A percentile compares a stretch with the other conserved stretches of the same genome.
Conservation (phyloP, 1,140 invertebrate genomes). For the Tachypleus tridentatus region DNA sequence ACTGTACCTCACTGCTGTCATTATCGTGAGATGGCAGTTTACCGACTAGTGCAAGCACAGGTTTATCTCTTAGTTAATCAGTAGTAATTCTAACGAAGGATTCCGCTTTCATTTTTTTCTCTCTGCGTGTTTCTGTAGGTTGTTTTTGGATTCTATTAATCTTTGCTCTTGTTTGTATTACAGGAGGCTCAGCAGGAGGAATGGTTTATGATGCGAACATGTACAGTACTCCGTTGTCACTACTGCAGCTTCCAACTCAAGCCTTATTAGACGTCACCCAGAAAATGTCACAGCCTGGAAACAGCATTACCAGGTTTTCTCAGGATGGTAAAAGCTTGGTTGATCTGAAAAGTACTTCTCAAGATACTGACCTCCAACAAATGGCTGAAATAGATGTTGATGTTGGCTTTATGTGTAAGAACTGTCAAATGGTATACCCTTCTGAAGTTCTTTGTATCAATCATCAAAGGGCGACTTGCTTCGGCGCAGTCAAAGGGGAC, state of each 20-base stretch:
- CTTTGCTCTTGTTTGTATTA: not conserved
- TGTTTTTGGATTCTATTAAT: too few species aligned
- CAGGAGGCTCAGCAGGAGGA: constrained; percentile 8
- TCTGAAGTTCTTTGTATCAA: constrained; percentile 52
- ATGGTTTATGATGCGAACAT: constrained; percentile 32
- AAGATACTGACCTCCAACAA: constrained; percentile 28
- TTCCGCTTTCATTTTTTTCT: too few species aligned
- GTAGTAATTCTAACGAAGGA: too few species aligned
- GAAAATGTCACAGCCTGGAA: constrained; percentile 34
- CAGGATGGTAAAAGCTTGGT: constrained; percentile 37
- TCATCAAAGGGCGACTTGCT: constrained; percentile 48
- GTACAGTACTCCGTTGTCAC: constrained; percentile 37
- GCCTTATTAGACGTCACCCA: constrained; percentile 38
- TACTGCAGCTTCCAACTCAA: constrained; percentile 38
- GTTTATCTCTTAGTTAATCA: too few species aligned
- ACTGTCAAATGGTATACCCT: constrained; percentile 67
- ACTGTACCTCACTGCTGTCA: too few species aligned
- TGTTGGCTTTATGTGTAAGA: constrained; percentile 69
- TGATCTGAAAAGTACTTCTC: constrained; percentile 32
- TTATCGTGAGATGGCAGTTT: too few species aligned
- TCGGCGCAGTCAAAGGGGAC: constrained; percentile 10
- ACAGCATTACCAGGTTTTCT: constrained; percentile 36
- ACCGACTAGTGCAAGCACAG: too few species aligned
- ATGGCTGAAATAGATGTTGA: constrained; percentile 53
- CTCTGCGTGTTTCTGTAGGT: too few species aligned